Conservation (phyloP, 2,113 vertebrate species). For the Excalfactoria chinensis region DNA sequence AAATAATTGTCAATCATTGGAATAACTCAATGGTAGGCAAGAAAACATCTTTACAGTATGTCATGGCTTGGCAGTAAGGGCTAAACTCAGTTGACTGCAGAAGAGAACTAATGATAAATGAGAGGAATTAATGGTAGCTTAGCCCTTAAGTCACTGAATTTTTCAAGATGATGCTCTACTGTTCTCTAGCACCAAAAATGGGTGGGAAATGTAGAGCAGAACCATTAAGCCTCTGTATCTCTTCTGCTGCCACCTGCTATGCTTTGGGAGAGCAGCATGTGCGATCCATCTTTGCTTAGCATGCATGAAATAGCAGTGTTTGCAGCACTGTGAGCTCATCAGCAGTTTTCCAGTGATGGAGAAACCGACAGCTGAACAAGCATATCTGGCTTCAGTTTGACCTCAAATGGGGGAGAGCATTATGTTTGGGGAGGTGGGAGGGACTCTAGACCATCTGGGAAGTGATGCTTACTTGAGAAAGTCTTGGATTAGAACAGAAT, state of each 20-base stretch:
- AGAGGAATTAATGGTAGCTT: background rate
- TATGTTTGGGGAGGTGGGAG: background rate
- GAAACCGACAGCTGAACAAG: background rate
- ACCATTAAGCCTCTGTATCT: background rate
- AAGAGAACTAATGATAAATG: background rate
- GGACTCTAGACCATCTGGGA: background rate
- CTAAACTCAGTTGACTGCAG: background rate
- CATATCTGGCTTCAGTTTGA: background rate
- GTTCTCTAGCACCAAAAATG: background rate
- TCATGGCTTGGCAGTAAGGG: background rate
- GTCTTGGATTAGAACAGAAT: background rate
- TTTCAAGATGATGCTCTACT: background rate
- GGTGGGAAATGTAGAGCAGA: background rate
- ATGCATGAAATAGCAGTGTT: background rate
- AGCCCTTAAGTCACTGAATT: slow-evolving; percentile 5
- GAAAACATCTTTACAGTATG: background rate
- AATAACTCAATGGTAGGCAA: background rate
- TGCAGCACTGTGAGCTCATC: background rate
- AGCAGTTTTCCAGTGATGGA: background rate
- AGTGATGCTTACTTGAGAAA: background rate
- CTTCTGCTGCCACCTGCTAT: background rate
- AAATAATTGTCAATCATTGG: background rate
- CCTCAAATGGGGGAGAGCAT: background rate
- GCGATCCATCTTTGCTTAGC: background rate
- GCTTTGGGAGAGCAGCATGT: background rate